These are phyloP conservation scores for Megathymus violae DNA, from an alignment of 1,140 invertebrate species.

Conservation along the genomic window DNA sequence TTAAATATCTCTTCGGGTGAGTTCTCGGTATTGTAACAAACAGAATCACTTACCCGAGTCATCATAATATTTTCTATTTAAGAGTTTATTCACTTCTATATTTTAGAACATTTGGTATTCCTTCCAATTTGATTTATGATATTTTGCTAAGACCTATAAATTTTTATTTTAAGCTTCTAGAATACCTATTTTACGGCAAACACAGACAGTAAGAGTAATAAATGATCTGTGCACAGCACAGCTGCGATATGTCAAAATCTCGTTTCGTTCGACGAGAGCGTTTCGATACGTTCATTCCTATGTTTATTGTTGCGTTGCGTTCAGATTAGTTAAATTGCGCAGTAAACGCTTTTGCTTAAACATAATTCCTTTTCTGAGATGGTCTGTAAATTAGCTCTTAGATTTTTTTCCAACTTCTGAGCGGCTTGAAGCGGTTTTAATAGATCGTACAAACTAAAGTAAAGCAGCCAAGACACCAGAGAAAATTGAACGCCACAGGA, in stretches of 20 bases:
- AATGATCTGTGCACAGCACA: constrained; percentile 51
- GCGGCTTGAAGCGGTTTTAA: too few relatives aligned
- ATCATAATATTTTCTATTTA: constrained; percentile 47
- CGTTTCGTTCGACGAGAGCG: neutral
- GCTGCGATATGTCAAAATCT: constrained; percentile 74
- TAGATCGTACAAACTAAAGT: too few relatives aligned
- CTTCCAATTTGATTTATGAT: constrained; percentile 12
- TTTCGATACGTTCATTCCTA: neutral
- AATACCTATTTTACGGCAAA: constrained; percentile 57
- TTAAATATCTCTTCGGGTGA: constrained; percentile 25
- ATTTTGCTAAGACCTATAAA: constrained; percentile 9
- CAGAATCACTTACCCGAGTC: constrained; percentile 58
- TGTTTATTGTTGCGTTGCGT: neutral
- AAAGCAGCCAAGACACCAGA: too few relatives aligned
- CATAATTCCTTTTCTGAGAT: neutral
- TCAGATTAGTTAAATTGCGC: neutral
- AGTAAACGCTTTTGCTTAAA: too few relatives aligned
- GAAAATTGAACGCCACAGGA: too few relatives aligned
- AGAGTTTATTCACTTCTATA: constrained; percentile 9
- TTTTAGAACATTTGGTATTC: neutral
- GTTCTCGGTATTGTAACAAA: constrained; percentile 36
- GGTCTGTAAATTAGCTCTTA: too few relatives aligned
- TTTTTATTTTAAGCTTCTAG: constrained; percentile 38
- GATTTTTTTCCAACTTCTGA: too few relatives aligned
- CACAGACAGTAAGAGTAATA: constrained; percentile 15